Evolutionary conservation across 2,797 vertebrate species (phyloP).

Genomic region (Karalla daura): DNA sequence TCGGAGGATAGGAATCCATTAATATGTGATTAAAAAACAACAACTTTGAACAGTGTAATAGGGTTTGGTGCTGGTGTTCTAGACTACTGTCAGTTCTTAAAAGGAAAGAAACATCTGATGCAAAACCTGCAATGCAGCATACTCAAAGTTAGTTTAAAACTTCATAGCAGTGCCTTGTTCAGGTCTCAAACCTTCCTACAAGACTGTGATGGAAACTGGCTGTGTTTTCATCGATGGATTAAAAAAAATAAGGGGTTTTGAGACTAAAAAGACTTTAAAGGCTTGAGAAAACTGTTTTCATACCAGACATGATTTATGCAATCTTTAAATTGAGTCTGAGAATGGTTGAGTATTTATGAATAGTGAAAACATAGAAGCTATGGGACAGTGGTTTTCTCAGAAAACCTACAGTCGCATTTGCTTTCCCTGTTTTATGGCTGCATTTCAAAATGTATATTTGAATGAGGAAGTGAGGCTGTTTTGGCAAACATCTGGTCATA

Average conservation of each 20-base stretch:
- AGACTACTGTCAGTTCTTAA: not conserved
- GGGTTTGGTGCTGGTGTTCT: not conserved
- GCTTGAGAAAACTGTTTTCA: not conserved
- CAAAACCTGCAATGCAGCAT: slow-evolving; percentile 7
- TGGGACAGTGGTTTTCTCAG: too few species aligned
- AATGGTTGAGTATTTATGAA: too few species aligned
- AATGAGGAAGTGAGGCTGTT: too few species aligned
- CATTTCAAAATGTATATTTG: too few species aligned
- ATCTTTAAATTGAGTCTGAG: too few species aligned
- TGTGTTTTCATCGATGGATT: not conserved
- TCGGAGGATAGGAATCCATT: not conserved
- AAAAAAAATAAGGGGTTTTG: not conserved
- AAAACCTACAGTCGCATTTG: too few species aligned
- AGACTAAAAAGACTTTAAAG: not conserved
- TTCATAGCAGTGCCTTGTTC: not conserved
- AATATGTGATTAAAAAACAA: not conserved
- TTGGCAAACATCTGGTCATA: too few species aligned
- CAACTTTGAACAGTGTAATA: too few species aligned
- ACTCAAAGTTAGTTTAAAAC: not conserved
- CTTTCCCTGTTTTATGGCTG: too few species aligned
- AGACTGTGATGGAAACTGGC: not conserved
- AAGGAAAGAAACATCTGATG: not conserved
- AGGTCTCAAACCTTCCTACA: not conserved
- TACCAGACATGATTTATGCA: not conserved
- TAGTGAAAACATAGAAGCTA: too few species aligned